Evolutionary conservation across 92 coral and sea anemone genomes (phyloP), one percentile per base, ranked within the genome.

Genomic region (Porites evermanni): DNA sequence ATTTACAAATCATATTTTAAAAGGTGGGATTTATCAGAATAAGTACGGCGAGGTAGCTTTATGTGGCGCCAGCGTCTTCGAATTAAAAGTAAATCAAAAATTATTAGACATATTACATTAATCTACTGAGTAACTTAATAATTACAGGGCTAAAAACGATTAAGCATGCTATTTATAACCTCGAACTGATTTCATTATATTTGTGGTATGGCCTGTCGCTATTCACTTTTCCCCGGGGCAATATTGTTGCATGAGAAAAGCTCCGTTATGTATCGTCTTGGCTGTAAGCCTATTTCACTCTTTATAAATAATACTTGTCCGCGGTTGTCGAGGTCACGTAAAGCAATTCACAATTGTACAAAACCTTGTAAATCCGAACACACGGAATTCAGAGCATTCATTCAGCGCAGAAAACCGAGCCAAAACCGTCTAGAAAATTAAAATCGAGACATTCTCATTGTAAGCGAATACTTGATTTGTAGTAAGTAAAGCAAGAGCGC

Each of bases 371-470:
- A 20, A n/a, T 12, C 17, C 20, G n/a, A 38, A 23, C 50, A 76
- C 72, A 79, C 60, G 72, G 83, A 64, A 81, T 81, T 70, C 54
- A 32, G 54, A 81, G 60, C 32, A 81, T 70, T 53, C 18, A 52
- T 29, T 53, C 72, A 44, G 4, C 12, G 71, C 50, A 18, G 72
- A 18, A 78, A 78, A 44, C 72, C 85, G 64, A 68, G 85, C 54
- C 67, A 70, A 68, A 53, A 38, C 54, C 32, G 76, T 53, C 67
- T 53, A 69, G 53, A 13, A 11, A 69, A 23, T 32, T 12, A 56
- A 70, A 58, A 51, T 70, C 7, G 18, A 51, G 6, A n/a, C 69
- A 50, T 59, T 59, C 24, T 44, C 13, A 8, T 26, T 53, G 58
- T 32, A 12, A 70, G 32, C 56, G 85, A 53, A 53, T 16, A 53